These are phyloP conservation scores for Argopecten irradians DNA, from an alignment of 1,140 invertebrate species.

Conservation along the genomic window DNA sequence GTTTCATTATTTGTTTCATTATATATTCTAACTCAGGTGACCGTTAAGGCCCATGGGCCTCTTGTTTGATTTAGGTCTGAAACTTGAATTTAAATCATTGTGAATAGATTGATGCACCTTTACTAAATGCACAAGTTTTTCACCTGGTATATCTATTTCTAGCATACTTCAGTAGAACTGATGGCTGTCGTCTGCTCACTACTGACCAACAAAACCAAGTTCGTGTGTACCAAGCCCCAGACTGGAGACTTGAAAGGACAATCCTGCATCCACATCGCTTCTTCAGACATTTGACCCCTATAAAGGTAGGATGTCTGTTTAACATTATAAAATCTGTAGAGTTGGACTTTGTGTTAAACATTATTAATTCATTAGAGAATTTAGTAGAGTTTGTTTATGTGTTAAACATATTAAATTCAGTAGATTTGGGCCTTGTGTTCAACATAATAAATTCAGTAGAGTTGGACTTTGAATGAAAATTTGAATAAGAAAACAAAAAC, in stretches of 20 bases:
- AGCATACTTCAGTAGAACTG: constrained; percentile 72
- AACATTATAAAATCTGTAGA: neutral
- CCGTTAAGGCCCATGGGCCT: no score
- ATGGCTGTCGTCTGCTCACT: constrained; percentile 73
- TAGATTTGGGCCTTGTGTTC: no score
- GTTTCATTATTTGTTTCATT: no score
- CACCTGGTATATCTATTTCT: constrained; percentile 44
- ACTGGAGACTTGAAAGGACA: constrained; percentile 68
- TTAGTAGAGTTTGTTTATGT: no score
- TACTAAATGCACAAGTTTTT: no score
- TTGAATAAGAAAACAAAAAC: neutral
- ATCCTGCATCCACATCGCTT: constrained; percentile 76
- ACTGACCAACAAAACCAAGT: constrained; percentile 75
- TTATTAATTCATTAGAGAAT: no score
- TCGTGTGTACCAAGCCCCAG: constrained; percentile 69
- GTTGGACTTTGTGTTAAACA: neutral
- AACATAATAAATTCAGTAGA: no score
- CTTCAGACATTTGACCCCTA: constrained; percentile 76
- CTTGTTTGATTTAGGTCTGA: no score
- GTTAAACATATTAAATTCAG: no score
- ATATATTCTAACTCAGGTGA: no score
- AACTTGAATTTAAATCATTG: no score
- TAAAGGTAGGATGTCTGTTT: constrained; percentile 69
- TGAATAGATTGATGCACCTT: no score
- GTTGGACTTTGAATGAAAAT: neutral